phyloP scores from a whole-genome alignment of 2,888 invertebrate genomes.

The Quadroppia sp. region DNA sequence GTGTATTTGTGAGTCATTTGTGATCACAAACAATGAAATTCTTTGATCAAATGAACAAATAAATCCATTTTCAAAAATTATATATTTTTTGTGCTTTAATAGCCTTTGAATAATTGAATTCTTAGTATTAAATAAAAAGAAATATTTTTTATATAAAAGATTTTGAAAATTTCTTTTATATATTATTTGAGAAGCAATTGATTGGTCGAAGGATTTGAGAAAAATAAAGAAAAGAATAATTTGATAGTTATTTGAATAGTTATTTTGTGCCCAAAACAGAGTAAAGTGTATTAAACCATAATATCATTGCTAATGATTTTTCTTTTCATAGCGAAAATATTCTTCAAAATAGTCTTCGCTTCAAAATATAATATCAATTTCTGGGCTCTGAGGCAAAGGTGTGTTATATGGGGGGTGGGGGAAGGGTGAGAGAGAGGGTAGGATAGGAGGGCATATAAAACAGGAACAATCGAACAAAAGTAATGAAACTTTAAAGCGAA shows the following conservation, averaged over 20 bases:
- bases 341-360: neutral
- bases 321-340: neutral
- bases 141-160: neutral
- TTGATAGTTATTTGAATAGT: constrained; percentile 1
- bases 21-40: neutral
- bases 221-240: neutral
- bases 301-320: constrained; percentile 29
- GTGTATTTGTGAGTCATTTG: neutral
- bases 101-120: neutral
- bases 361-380: neutral
- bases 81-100: neutral
- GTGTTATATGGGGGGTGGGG: constrained; percentile 15
- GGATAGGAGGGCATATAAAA: neutral
- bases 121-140: neutral
- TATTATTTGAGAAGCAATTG: constrained; percentile 3
- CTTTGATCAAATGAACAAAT: neutral
- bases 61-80: neutral
- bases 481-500: neutral
- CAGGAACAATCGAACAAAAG: constrained; percentile 28
- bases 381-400: constrained; percentile 1
- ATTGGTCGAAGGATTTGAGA: neutral
- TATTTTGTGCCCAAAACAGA: neutral
- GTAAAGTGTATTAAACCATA: constrained; percentile 13
- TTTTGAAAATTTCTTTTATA: neutral
- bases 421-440: neutral